Base-by-base conservation (phyloP, 2,797 vertebrate species). In the Peromyscus aztecus region DNA sequence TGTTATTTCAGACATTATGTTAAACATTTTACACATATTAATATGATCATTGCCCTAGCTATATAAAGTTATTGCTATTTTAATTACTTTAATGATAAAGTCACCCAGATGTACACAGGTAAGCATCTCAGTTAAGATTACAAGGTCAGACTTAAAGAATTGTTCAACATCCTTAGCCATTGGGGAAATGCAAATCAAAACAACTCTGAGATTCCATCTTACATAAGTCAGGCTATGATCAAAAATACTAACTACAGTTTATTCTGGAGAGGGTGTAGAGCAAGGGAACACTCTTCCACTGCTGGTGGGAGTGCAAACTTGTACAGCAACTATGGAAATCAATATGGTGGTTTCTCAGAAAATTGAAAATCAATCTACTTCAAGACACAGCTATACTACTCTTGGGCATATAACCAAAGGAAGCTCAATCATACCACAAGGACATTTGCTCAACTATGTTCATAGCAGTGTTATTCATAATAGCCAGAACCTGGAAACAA, bases 21-120 rank as follows among this genome's bases (percentile, higher is more conserved):
- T 77, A 95, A 97, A 17, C 23, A 37, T 59, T 93, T 95, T 37
- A 37, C 27, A 80, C 27, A n/a, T 82, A 43, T 69, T 91, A 76
- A 93, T 65, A 52, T 46, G 81, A 37, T 77, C 27, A 71, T 61
- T 17, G 87, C 5, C 46, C 49, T 76, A 65, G 13, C 24, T 29
- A 40, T 71, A 2, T 76, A 75, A 31, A 10, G 34, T 86, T 34
- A 10, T 46, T 90, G n/a, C n/a, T 55, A 34, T 80, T 76, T 40
- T 93, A 84, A 63, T 19, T 23, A 19, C 86, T 73, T 94, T 24
- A 86, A 61, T 75, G 49, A 63, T 89, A 31, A 75, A 17, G 24
- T 76, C 49, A 69, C 17, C 4, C 9, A 94, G 37, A 84, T 83
- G 29, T 52, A 90, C 24, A 46, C 10, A 57, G 63, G 24, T 75